Conservation (phyloP, 2,888 invertebrate species). For the Mesorhabditis spiculigera region DNA sequence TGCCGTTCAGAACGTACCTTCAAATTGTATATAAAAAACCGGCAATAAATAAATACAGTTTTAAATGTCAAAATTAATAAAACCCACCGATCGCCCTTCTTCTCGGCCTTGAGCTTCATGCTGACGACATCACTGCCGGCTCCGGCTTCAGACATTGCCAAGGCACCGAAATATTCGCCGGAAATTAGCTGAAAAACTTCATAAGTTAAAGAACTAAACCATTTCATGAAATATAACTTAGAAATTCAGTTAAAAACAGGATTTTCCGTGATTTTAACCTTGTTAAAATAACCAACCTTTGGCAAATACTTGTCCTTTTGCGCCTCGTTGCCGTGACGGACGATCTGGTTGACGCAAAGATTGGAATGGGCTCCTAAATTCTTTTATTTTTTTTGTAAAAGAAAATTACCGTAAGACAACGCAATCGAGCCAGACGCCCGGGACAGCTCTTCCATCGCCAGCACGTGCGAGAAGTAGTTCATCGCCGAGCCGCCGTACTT, state of each 20-base stretch:
- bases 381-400: neutral
- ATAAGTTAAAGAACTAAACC: no score
- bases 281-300: no score
- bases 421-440: constrained; percentile 68
- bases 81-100: constrained; percentile 59
- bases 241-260: no score
- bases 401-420: constrained; percentile 40
- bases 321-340: constrained; percentile 82
- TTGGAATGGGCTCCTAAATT: constrained; percentile 89
- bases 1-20: constrained; percentile 92
- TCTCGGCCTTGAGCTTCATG: constrained; percentile 86
- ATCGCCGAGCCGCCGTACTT: constrained; percentile 90
- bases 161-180: constrained; percentile 86
- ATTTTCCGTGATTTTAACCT: no score
- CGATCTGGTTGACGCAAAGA: constrained; percentile 91
- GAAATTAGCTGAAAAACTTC: constrained; percentile 71
- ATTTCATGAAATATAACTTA: no score
- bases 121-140: constrained; percentile 95
- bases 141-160: constrained; percentile 92
- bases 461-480: constrained; percentile 82
- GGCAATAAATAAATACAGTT: no score
- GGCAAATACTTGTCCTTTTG: constrained; percentile 91
- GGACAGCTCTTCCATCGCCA: constrained; percentile 91
- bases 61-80: neutral
- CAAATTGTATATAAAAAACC: no score